Base-by-base conservation (phyloP, 2,797 vertebrate species). In the Malurus leucopterus region DNA sequence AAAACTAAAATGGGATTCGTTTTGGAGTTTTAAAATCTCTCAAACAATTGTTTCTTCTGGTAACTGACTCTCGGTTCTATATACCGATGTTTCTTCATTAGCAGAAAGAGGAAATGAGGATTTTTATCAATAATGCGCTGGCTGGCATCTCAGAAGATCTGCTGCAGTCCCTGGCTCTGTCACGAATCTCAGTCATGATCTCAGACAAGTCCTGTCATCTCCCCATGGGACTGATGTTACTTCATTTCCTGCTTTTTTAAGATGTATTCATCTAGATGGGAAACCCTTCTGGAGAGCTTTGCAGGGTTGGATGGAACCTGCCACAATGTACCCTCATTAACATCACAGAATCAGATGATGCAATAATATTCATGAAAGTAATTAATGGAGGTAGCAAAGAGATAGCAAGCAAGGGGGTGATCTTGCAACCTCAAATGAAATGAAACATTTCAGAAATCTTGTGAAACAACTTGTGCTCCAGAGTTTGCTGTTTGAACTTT, bases 221-320 rank as follows among this genome's bases (percentile, higher is more conserved):
- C 70, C 71, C 51, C 1, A 0, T 1, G 6, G 86, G 23, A 57
- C 34, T 70, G 1, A 59, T 72, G 81, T 86, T 44, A 59, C 49
- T 43, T 82, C n/a, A 76, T 72, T 89, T 90, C 71, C 86, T 90
- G 77, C 59, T 61, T 69, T 69, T 84, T 90, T 59, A 81, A 93
- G 81, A 34, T 44, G n/a, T 10, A 14, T 70, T 79, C 50, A 40
- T 79, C 69, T 71, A 46, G 73, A 59, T 32, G 69, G 64, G 68
- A 84, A 84, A 17, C 13, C 32, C 4, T 73, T 76, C 82, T 49
- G 0, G 1, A 32, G 59, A 54, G 38, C 4, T 68, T 36, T 68
- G 62, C 36, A 80, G 76, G 54, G 15, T 65, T 81, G 54, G 74
- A 84, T 63, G 47, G 68, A 54, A 76, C 51, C 54, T 78, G 74